These are phyloP conservation scores for Margarornis squamiger DNA, from an alignment of 2,797 vertebrate species.

Conservation along the genomic window DNA sequence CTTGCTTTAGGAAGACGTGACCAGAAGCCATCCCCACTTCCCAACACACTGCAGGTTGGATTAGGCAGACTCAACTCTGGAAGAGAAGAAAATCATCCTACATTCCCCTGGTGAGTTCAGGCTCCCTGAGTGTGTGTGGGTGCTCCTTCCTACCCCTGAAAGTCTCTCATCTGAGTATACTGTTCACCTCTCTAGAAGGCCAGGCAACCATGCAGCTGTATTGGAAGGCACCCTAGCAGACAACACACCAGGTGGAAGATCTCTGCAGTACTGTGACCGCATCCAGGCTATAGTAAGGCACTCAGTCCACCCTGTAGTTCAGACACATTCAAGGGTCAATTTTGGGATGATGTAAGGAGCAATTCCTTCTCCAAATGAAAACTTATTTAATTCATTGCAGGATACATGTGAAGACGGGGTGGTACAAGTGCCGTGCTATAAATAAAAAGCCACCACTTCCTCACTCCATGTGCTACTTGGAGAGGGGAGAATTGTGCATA, in stretches of 20 bases:
- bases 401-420: background rate
- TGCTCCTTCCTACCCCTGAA: background rate
- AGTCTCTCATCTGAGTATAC: background rate
- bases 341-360: background rate
- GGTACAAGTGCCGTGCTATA: background rate
- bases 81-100: background rate
- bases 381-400: background rate
- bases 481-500: background rate
- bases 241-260: fast-evolving
- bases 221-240: background rate
- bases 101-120: background rate
- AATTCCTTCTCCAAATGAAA: background rate
- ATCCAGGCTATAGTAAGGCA: background rate
- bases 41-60: background rate
- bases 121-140: background rate
- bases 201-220: background rate
- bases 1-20: background rate
- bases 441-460: background rate
- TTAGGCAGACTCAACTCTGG: background rate
- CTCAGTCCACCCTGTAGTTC: background rate
- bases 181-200: background rate
- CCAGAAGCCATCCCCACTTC: background rate
- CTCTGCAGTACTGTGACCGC: background rate
- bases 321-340: fast-evolving
- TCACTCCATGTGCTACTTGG: background rate